Evolutionary conservation across 2,113 vertebrate genomes (phyloP), one percentile per base, ranked within the genome.

Genomic region (Numida meleagris): DNA sequence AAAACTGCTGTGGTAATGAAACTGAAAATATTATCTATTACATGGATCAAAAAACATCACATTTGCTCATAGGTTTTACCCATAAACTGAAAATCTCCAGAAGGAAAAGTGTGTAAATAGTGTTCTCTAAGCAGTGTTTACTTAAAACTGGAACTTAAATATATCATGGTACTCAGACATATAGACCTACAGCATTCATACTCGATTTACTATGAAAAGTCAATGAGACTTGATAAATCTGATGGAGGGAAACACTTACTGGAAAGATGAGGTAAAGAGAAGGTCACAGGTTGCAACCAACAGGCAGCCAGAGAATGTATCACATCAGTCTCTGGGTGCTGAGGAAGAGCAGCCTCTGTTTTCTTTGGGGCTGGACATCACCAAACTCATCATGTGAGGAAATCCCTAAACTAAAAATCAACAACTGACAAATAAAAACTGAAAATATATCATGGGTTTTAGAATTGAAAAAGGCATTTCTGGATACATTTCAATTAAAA

Each of bases 401-500:
- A 82, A 10, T 45, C 33, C 9, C 15, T 79, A 24, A 59, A 38
- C 17, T 45, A 75, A 29, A 87, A 83, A 55, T 66, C 31, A 71
- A 42, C 12, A 88, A 36, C 6, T 68, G 34, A 46, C 25, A 17
- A 36, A 81, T 88, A 90, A 43, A 40, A 58, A 71, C 38, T 46
- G 12, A 42, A 94, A 86, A 11, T 27, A 3, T 53, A 25, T 57
- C 0, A 73, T 16, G 12, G 7, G 4, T 79, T 85, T 67, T 48
- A 82, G 23, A 74, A 62, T 78, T 78, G 51, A 58, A 81, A 70
- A 61, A 70, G 9, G 4, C 27, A 19, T 8, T 79, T 65, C 23
- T 86, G 12, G 24, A 74, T 66, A 48, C 10, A 45, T 48, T 77
- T 84, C 40, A 89, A 89, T 89, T 84, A 67, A 53, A 91, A 59